Percentiles rank a stretch among this genome's conserved stretches.
Evolutionary conservation across 2,888 invertebrate species (phyloP).

Genomic region (Stegophylla sp.): DNA sequence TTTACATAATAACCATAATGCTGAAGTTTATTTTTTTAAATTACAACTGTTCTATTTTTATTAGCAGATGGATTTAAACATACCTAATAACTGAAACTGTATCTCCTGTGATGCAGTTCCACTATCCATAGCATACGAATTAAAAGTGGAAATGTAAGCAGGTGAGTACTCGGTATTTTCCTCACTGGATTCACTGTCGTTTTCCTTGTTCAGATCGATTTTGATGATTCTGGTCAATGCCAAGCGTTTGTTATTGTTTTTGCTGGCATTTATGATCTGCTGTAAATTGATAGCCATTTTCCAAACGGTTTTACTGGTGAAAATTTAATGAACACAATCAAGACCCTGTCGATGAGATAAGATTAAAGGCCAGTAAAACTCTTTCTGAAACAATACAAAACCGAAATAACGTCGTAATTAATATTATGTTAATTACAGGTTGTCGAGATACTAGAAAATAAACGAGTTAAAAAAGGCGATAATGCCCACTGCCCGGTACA

Average conservation of each 20-base stretch:
- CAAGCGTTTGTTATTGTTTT: slow-evolving; percentile 9
- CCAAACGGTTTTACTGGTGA: neutral
- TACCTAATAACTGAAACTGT: slow-evolving; percentile 37
- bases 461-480: neutral
- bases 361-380: neutral
- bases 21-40: neutral
- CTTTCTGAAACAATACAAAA: neutral
- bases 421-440: too few species aligned
- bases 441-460: neutral
- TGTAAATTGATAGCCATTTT: slow-evolving; percentile 22
- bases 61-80: neutral
- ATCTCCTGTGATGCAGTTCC: neutral
- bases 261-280: too few species aligned
- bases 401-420: neutral
- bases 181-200: neutral
- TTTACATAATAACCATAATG: neutral
- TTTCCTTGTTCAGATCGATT: slow-evolving; percentile 15
- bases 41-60: neutral
- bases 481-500: too few species aligned
- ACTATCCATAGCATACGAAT: neutral
- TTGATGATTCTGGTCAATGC: slow-evolving; percentile 26
- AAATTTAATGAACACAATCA: too few species aligned
- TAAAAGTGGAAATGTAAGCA: slow-evolving; percentile 16
- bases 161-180: slow-evolving; percentile 19
- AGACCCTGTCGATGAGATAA: neutral